phyloP scores from a whole-genome alignment of 1,140 invertebrate genomes.

The Hyles vespertilio region DNA sequence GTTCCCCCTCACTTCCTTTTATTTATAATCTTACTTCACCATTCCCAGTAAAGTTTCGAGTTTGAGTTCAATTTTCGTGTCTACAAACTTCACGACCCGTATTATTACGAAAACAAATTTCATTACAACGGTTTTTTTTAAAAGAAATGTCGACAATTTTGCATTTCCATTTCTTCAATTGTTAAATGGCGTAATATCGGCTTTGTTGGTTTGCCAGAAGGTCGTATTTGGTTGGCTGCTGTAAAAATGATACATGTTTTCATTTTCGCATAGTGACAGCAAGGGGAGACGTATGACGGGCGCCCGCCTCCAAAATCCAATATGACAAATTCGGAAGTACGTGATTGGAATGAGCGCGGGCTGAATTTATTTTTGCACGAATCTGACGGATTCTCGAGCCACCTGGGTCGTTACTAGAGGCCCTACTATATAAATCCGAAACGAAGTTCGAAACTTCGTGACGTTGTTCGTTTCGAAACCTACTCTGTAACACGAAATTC shows the following conservation, averaged over 20 bases:
- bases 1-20: neutral
- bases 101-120: constrained; percentile 47
- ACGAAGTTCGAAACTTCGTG: no score
- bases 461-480: no score
- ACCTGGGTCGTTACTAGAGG: constrained; percentile 38
- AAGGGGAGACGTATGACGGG: constrained; percentile 61
- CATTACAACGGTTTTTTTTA: constrained; percentile 47
- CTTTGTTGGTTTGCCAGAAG: constrained; percentile 18
- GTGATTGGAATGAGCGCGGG: constrained; percentile 66
- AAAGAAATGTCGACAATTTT: constrained; percentile 35
- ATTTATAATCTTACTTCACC: neutral
- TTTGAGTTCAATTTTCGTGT: constrained; percentile 3
- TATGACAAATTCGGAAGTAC: constrained; percentile 73
- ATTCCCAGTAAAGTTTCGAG: constrained; percentile 4
- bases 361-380: constrained; percentile 54
- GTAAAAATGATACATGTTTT: constrained; percentile 61
- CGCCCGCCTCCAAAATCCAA: constrained; percentile 65
- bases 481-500: no score
- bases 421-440: no score
- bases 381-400: constrained; percentile 29
- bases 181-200: constrained; percentile 9
- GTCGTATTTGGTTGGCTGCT: constrained; percentile 22
- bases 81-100: constrained; percentile 26
- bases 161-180: constrained; percentile 18
- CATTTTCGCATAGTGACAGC: constrained; percentile 64